Evolutionary conservation across 2,888 invertebrate species (phyloP).

Genomic region (Flabesymbios commensalis): DNA sequence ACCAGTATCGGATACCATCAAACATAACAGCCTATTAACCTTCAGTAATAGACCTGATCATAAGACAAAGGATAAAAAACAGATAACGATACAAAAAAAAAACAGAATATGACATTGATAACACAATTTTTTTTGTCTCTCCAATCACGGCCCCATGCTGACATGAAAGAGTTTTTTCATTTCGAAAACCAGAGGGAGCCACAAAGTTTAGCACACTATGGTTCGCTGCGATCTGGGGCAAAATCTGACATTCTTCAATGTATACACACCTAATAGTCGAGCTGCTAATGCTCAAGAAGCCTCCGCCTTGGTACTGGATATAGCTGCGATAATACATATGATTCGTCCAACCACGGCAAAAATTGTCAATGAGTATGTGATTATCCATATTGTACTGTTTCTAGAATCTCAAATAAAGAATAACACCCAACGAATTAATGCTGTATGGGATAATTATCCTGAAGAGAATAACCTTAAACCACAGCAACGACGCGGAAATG

Average conservation of each 20-base stretch:
- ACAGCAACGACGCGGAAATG: not conserved
- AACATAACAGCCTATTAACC: too few species aligned
- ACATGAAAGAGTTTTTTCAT: not conserved
- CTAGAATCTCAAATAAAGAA: not conserved
- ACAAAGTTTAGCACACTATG: not conserved
- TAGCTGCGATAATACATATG: not conserved
- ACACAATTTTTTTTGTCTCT: too few species aligned
- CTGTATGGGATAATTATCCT: conserved; percentile 1
- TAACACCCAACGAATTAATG: not conserved
- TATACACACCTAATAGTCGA: not conserved
- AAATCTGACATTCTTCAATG: not conserved
- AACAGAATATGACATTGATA: too few species aligned
- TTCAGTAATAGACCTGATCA: too few species aligned
- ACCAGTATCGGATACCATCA: too few species aligned
- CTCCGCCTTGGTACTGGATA: not conserved
- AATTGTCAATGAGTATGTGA: not conserved
- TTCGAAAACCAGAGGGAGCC: conserved; percentile 1
- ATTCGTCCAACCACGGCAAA: not conserved
- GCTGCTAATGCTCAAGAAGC: not conserved
- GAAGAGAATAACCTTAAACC: conserved; percentile 1
- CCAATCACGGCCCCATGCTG: too few species aligned
- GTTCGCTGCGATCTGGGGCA: not conserved
- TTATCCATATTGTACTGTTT: not conserved
- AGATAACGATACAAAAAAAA: too few species aligned
- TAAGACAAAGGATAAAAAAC: too few species aligned